Conservation (phyloP, 2,888 invertebrate genomes). For the Lasioglossum oenotherae region DNA sequence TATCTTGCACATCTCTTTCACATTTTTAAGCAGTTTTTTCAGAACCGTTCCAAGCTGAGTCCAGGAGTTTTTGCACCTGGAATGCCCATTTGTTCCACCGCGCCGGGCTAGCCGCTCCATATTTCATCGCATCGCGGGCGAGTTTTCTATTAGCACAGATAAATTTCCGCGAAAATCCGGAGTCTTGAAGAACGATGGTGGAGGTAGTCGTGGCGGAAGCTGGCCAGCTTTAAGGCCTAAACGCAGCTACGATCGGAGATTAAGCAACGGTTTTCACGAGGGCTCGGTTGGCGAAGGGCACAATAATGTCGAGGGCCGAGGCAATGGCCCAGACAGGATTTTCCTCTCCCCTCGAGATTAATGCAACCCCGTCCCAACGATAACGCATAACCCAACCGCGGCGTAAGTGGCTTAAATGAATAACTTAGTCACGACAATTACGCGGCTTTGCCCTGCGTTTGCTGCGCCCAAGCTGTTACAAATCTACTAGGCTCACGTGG, state of each 20-base stretch:
- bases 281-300: conserved; percentile 36
- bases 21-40: neutral
- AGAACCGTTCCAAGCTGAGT: neutral
- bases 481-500: conserved; percentile 55
- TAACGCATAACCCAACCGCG: conserved; percentile 72
- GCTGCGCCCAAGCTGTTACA: conserved; percentile 52
- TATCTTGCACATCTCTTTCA: no score
- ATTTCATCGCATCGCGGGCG: neutral
- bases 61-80: neutral
- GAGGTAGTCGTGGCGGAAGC: conserved; percentile 9
- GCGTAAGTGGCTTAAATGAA: conserved; percentile 78
- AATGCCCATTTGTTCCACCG: no score
- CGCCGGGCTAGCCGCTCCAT: neutral
- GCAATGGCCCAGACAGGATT: conserved; percentile 5
- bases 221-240: conserved; percentile 40
- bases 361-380: conserved; percentile 71
- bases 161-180: conserved; percentile 8
- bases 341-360: conserved; percentile 67
- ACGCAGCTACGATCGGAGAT: conserved; percentile 54
- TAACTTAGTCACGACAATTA: conserved; percentile 78
- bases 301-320: conserved; percentile 21
- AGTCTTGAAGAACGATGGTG: neutral
- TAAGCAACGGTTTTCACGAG: conserved; percentile 57
- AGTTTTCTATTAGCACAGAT: neutral
- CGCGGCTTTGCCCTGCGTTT: conserved; percentile 66